Base-by-base conservation (phyloP, 2,888 invertebrate genomes). In the Mylabris sibirica region DNA sequence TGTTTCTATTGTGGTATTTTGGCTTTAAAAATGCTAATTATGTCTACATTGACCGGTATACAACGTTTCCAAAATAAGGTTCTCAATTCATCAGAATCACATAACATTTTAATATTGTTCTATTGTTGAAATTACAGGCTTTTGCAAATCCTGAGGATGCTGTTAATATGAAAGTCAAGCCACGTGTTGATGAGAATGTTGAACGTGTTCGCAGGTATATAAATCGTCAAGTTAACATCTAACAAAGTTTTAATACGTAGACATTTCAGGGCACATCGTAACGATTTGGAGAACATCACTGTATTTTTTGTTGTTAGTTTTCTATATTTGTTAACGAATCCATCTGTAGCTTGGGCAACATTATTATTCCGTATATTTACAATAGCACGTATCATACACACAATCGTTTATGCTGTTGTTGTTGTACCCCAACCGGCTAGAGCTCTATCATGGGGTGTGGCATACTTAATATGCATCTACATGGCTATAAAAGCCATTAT, bases 221-320 rank as follows among this genome's bases (percentile, higher is more conserved):
- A 5, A 17, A 44, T 44, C 12, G n/a, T 38, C 14, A 3, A 38
- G 3, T 44, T 44, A 14, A 0, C n/a, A 8, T 1, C n/a, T 17
- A 44, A 44, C 2, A n/a, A 8, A 44, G 6, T 17, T n/a, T n/a
- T 44, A 17, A 17, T 17, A n/a, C 30, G 1, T 8, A 44, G 44
- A 17, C 12, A 17, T 84, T 85, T 12, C 81, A 90, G 91, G 77
- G 91, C 90, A 14, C 92, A 92, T 80, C 84, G 87, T 75, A 92
- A 92, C 78, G 92, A 92, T 80, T 79, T 92, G 80, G 91, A 92
- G 82, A 92, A 91, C 79, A 91, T 92, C 60, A 87, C 89, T 0
- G 86, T 88, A 2, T 92, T 91, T 80, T 87, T 90, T 82, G 76
- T 90, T 35, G 79, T 89, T 41, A 90, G 87, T 0, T 85, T 88